Conservation (phyloP, 2,113 vertebrate species). For the Eolophus roseicapilla region DNA sequence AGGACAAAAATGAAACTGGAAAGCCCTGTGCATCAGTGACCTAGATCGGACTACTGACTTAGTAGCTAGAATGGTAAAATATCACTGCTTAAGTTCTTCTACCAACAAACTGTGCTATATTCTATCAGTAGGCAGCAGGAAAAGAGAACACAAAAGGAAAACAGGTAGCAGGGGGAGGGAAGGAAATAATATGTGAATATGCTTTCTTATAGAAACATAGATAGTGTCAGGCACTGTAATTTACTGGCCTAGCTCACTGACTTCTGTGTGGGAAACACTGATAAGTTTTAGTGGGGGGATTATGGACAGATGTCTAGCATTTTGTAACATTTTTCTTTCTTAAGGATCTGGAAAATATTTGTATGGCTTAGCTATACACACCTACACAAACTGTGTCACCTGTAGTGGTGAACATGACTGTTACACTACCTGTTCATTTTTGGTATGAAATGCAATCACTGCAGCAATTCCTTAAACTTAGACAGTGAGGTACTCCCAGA, state of each 20-base stretch:
- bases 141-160: not conserved
- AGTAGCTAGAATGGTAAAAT: not conserved
- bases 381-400: not conserved
- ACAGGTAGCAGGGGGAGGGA: accelerated
- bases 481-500: not conserved
- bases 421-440: not conserved
- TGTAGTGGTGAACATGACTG: not conserved
- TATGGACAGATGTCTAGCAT: not conserved
- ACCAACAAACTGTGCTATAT: not conserved
- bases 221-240: not conserved
- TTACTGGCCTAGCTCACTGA: not conserved
- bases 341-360: not conserved
- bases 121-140: not conserved
- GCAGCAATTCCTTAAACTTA: not conserved
- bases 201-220: not conserved
- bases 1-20: conserved; percentile 10
- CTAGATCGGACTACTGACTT: conserved; percentile 8
- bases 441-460: not conserved
- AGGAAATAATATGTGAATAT: not conserved
- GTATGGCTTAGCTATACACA: not conserved
- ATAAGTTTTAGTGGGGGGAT: not conserved
- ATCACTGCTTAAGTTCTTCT: not conserved
- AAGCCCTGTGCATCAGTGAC: conserved; percentile 8
- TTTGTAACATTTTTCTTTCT: not conserved
- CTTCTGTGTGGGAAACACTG: not conserved